phyloP scores from a whole-genome alignment of 2,797 vertebrate genomes.

The Typhlichthys eigenmanni region DNA sequence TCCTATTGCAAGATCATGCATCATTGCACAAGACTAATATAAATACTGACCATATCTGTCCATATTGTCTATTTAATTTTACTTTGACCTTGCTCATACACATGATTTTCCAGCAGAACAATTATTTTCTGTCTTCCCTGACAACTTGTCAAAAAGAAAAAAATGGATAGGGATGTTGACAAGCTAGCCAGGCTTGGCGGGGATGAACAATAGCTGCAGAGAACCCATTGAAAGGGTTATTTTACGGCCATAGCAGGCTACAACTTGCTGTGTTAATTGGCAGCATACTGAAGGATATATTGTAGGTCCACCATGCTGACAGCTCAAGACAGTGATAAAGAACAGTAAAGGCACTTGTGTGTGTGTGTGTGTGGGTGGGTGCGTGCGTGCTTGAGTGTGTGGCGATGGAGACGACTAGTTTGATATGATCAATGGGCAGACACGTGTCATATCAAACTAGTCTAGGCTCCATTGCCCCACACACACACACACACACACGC shows the following conservation, averaged over 20 bases:
- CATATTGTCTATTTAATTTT: background rate
- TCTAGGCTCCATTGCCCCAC: no score
- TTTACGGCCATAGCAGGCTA: background rate
- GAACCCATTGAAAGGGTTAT: background rate
- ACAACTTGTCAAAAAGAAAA: conserved; percentile 9
- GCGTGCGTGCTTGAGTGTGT: conserved; percentile 14
- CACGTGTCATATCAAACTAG: no score
- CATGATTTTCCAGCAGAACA: background rate
- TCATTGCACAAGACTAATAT: background rate
- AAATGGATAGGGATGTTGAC: conserved; percentile 1
- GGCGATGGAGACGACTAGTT: conserved; percentile 21
- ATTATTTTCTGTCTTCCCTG: background rate
- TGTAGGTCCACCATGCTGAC: conserved; percentile 15
- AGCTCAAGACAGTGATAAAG: conserved; percentile 28
- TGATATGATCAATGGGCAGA: conserved; percentile 26
- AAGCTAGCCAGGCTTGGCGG: conserved; percentile 2
- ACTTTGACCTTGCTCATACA: background rate
- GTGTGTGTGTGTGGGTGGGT: conserved; percentile 2
- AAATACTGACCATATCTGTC: no score
- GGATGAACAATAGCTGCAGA: background rate
- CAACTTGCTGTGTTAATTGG: conserved; percentile 14
- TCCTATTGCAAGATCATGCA: no score
- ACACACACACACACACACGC: no score
- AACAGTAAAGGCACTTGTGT: conserved; percentile 4
- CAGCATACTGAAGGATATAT: conserved; percentile 26